Percentiles rank a stretch among this genome's conserved stretches.
These are phyloP conservation scores for Phrynocephalus versicolor DNA, from an alignment of 2,113 vertebrate species.

Conservation along the genomic window DNA sequence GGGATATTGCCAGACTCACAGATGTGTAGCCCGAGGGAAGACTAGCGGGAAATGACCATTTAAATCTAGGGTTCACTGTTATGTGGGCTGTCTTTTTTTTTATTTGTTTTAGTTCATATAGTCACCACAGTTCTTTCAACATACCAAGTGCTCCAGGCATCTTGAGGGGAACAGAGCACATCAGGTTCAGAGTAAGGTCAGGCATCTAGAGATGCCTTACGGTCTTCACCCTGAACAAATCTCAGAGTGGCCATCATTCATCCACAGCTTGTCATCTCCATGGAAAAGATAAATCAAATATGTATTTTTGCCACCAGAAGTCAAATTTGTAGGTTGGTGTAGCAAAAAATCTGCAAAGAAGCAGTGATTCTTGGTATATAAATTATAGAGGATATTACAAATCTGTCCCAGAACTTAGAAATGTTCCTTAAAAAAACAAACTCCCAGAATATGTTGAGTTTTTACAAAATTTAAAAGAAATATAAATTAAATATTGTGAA, in stretches of 20 bases:
- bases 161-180: not conserved
- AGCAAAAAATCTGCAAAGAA: not conserved
- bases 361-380: not conserved
- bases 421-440: no score
- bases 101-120: not conserved
- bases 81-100: not conserved
- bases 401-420: not conserved
- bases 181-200: not conserved
- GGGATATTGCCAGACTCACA: not conserved
- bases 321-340: not conserved
- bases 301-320: not conserved
- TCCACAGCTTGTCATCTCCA: not conserved
- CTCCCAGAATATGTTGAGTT: no score
- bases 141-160: not conserved
- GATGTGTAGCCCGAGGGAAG: conserved; percentile 8
- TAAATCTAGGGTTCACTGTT: not conserved
- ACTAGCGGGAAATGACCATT: not conserved
- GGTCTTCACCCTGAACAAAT: not conserved
- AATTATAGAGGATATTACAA: not conserved
- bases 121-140: not conserved
- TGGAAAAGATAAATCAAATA: not conserved
- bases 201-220: not conserved
- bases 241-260: not conserved
- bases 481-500: no score
- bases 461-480: no score